These are phyloP conservation scores for Sebastes nivosus DNA, from an alignment of 2,797 vertebrate genomes.

Conservation along the genomic window DNA sequence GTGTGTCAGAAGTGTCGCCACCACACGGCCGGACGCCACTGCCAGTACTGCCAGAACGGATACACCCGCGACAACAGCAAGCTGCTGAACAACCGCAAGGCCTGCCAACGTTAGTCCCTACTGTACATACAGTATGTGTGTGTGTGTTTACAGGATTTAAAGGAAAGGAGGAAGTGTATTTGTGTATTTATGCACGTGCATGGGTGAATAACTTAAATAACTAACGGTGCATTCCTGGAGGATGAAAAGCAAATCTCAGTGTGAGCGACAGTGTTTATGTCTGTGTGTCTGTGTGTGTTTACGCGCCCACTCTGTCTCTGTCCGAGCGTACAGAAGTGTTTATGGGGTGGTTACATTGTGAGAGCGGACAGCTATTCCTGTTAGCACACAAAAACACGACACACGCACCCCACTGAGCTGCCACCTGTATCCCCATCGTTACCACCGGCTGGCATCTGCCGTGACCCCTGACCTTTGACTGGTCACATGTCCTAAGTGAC, in stretches of 20 bases:
- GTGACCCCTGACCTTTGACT: constrained; percentile 79
- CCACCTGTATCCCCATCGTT: constrained; percentile 63
- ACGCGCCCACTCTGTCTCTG: not conserved
- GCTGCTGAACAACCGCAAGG: constrained; percentile 84
- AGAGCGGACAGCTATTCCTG: constrained; percentile 67
- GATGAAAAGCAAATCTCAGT: constrained; percentile 14
- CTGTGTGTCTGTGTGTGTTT: constrained; percentile 2
- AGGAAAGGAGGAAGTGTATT: not conserved
- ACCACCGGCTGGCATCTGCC: constrained; percentile 65
- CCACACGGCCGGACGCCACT: constrained; percentile 90
- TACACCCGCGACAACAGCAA: constrained; percentile 87
- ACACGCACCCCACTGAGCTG: constrained; percentile 23
- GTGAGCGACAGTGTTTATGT: constrained; percentile 14
- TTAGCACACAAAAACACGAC: constrained; percentile 43
- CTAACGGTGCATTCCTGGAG: not conserved
- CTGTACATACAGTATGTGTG: not conserved
- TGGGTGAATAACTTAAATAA: not conserved
- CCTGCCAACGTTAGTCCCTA: constrained; percentile 88
- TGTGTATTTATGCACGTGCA: not conserved
- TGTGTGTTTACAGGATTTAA: not conserved
- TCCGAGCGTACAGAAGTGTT: constrained; percentile 54
- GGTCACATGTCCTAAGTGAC: constrained; percentile 72
- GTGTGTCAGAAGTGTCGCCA: constrained; percentile 92
- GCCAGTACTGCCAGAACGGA: constrained; percentile 92
- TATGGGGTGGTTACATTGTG: constrained; percentile 73